A percentile compares a stretch with the other conserved stretches of the same genome.
Conservation (phyloP, 2,888 invertebrate species). For the Pterostichus niger region DNA sequence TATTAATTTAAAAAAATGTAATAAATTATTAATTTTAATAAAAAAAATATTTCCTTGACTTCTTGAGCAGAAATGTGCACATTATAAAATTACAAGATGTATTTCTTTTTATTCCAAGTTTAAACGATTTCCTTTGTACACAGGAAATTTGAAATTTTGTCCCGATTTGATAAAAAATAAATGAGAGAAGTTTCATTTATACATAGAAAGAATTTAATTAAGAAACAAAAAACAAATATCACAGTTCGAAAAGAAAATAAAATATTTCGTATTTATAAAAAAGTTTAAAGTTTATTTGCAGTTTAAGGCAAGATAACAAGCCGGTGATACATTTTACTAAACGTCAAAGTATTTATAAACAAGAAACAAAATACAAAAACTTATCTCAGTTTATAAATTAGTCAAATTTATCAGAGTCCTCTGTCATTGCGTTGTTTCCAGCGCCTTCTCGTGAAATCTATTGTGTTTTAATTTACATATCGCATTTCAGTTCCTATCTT, state of each 20-base stretch:
- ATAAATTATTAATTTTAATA: background rate
- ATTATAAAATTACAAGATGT: background rate
- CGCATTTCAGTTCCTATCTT: slow-evolving; percentile 56
- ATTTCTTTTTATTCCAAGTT: background rate
- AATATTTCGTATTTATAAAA: slow-evolving; percentile 6
- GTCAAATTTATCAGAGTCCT: slow-evolving; percentile 36
- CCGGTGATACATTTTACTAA: slow-evolving; percentile 20
- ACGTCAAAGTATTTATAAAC: slow-evolving; percentile 54
- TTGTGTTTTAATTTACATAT: slow-evolving; percentile 64
- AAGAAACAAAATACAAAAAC: slow-evolving; percentile 28
- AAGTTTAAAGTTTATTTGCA: slow-evolving; percentile 7
- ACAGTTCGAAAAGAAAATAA: slow-evolving; percentile 12
- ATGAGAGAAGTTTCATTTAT: background rate
- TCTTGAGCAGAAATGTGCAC: background rate
- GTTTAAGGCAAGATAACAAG: slow-evolving; percentile 4
- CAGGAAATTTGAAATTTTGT: background rate
- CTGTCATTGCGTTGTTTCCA: background rate
- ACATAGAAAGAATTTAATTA: slow-evolving; percentile 7
- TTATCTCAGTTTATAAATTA: slow-evolving; percentile 56
- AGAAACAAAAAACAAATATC: slow-evolving; percentile 20
- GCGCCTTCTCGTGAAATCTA: slow-evolving; percentile 46
- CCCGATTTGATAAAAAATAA: background rate
- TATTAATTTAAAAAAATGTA: too few species aligned
- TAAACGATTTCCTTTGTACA: background rate
- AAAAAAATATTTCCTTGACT: background rate